Evolutionary conservation across 1,140 invertebrate genomes (phyloP), one percentile per base, ranked within the genome.

Genomic region (Drepana arcuata): DNA sequence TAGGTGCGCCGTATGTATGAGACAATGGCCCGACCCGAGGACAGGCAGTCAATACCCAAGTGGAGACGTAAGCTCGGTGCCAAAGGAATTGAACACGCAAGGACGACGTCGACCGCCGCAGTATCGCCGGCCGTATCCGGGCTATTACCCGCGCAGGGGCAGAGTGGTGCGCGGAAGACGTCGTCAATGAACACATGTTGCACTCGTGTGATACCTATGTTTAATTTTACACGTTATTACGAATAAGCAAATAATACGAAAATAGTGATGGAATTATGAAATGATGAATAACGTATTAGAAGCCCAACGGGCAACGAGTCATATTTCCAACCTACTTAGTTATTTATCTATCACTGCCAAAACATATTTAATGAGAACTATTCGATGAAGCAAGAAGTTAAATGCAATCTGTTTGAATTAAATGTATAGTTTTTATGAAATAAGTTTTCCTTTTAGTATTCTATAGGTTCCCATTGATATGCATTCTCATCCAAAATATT

Each of bases 1-100:
- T 35, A 84, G 82, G 44, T 84, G 82, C 51, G 33, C 74, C 14
- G 82, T 84, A 11, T 84, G 82, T 34, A 82, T 75, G 57, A 62
- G 75, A 24, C 53, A 62, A 16, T 48, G 54, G 21, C 63, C 69
- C 12, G 48, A 40, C 1, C 32, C 52, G 29, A 43, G 42, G 2
- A 14, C 44, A 2, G 30, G 40, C 14, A 11, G 11, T 18, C 26
- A 39, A 3, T 41, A 33, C 27, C 39, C 37, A 4, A 30, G 13
- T 7, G 49, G 46, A 21, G 42, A 57, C 18, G 45, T 72, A n/a
- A 47, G 55, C 27, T 55, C 55, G 1, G 68, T 74, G 10, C 74
- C 71, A 2, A 73, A 66, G 24, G 61, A 54, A 0, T 59, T 58
- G 11, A n/a, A n/a, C n/a, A n/a, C n/a, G n/a, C n/a, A n/a, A n/a